These are phyloP conservation scores for Drosophila prostipennis DNA, from an alignment of 2,888 invertebrate genomes.

Conservation along the genomic window DNA sequence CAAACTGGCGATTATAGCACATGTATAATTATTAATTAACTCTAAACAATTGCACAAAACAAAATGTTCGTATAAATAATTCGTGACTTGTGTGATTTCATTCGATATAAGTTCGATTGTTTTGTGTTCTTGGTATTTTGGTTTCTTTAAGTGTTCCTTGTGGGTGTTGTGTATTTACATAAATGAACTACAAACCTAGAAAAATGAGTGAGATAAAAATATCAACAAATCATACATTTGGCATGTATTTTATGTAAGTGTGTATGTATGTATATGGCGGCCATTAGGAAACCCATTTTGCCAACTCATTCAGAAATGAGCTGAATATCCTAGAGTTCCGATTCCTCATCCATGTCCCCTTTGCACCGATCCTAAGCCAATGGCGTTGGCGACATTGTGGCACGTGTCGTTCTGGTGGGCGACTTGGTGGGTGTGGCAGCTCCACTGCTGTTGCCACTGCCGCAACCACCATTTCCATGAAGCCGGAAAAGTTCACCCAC, in stretches of 20 bases:
- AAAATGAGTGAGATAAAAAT: conserved; percentile 43
- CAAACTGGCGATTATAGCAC: conserved; percentile 26
- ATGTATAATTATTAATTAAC: conserved; percentile 6
- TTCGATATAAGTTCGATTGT: conserved; percentile 48
- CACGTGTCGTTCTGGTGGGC: conserved; percentile 80
- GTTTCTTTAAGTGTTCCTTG: conserved; percentile 37
- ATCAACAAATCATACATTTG: conserved; percentile 62
- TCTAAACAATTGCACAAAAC: conserved; percentile 44
- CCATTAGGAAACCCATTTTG: conserved; percentile 63
- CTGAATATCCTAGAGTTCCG: conserved; percentile 14
- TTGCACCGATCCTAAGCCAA: conserved; percentile 64
- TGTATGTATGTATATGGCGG: conserved; percentile 44
- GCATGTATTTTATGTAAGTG: conserved; percentile 55
- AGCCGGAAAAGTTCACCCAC: conserved; percentile 92
- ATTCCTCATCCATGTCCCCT: neutral
- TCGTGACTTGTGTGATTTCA: conserved; percentile 58
- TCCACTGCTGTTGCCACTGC: conserved; percentile 65
- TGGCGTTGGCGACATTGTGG: conserved; percentile 81
- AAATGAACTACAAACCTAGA: conserved; percentile 65
- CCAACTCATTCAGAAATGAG: conserved; percentile 47
- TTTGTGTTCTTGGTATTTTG: conserved; percentile 35
- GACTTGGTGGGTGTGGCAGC: conserved; percentile 77
- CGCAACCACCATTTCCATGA: conserved; percentile 83
- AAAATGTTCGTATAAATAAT: conserved; percentile 36
- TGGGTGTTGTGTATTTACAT: conserved; percentile 65